Conservation (phyloP, 2,113 vertebrate species). For the Gymnocephalus cernua region DNA sequence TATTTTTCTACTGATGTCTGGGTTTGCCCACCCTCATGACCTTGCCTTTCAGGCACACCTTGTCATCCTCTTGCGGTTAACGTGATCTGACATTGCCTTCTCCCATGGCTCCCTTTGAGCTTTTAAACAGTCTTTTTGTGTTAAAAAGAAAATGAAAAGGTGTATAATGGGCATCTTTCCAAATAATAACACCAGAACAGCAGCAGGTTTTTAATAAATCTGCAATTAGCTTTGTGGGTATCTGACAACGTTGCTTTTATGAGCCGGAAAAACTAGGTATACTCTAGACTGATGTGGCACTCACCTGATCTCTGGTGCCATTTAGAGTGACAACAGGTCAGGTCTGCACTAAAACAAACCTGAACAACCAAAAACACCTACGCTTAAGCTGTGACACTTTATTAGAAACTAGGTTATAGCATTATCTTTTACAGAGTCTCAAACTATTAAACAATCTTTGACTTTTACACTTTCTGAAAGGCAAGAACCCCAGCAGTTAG, state of each 20-base stretch:
- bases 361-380: too few relatives aligned
- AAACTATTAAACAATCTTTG: not conserved
- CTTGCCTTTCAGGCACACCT: conserved; percentile 50
- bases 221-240: not conserved
- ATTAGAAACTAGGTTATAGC: not conserved
- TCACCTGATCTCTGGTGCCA: not conserved
- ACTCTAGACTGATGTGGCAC: not conserved
- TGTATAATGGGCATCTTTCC: not conserved
- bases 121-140: conserved; percentile 31
- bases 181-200: not conserved
- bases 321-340: not conserved
- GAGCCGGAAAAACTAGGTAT: not conserved
- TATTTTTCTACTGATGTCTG: conserved; percentile 22
- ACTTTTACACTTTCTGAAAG: not conserved
- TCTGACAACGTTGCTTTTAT: not conserved
- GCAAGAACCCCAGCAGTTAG: not conserved
- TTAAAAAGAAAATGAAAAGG: conserved; percentile 2
- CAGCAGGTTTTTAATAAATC: not conserved
- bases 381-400: not conserved
- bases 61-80: conserved; percentile 29
- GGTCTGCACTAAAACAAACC: not conserved
- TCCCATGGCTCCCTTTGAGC: conserved; percentile 20
- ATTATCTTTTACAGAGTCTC: not conserved
- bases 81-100: conserved; percentile 17
- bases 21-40: conserved; percentile 16